phyloP scores from a whole-genome alignment of 2,888 invertebrate genomes.

The Mythimna albipuncta region DNA sequence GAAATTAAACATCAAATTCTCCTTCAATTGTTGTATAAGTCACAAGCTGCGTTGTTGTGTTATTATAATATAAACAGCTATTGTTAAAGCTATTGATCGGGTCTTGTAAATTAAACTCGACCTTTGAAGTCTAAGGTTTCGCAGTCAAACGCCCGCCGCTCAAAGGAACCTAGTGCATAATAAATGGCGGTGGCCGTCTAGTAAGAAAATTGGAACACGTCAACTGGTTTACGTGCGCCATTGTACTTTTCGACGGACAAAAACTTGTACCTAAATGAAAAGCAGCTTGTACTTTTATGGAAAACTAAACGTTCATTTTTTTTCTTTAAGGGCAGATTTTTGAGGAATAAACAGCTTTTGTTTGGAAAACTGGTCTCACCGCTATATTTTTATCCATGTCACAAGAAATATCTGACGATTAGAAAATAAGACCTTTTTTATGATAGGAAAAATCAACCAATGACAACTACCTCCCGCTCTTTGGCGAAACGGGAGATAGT shows the following conservation, averaged over 20 bases:
- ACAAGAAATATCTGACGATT: neutral
- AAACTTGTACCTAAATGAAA: neutral
- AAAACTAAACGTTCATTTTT: neutral
- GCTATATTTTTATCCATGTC: too few species aligned
- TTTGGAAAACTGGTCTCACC: neutral
- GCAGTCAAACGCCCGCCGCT: slow-evolving; percentile 22
- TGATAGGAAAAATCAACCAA: too few species aligned
- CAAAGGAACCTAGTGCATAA: slow-evolving; percentile 44
- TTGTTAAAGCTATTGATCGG: slow-evolving; percentile 47
- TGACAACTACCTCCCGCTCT: too few species aligned
- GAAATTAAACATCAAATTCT: slow-evolving; percentile 38
- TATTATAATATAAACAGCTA: slow-evolving; percentile 53
- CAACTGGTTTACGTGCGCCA: neutral
- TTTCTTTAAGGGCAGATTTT: too few species aligned
- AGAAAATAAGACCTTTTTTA: too few species aligned
- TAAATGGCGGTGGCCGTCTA: slow-evolving; percentile 33
- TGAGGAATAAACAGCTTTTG: too few species aligned
- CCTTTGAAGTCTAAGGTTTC: slow-evolving; percentile 53
- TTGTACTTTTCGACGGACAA: neutral
- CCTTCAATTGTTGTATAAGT: slow-evolving; percentile 38
- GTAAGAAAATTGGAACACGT: slow-evolving; percentile 44
- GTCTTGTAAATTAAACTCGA: slow-evolving; percentile 44
- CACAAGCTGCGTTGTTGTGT: slow-evolving; percentile 27
- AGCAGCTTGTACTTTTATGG: neutral
- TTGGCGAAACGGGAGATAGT: too few species aligned